These are phyloP conservation scores for Pardosa pseudoannulata DNA, from an alignment of 2,888 invertebrate species.

Conservation along the genomic window DNA sequence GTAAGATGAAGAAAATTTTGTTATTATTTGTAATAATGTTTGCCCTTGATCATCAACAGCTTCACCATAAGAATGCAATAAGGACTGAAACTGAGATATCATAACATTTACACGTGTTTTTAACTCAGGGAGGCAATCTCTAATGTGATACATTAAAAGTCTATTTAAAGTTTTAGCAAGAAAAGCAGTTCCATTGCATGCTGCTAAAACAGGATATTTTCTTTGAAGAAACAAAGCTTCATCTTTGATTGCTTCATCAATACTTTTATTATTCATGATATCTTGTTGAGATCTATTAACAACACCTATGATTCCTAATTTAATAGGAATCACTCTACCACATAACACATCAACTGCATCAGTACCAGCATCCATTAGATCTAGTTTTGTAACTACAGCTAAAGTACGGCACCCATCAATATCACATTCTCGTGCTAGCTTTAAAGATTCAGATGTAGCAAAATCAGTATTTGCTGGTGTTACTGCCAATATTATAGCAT, in stretches of 20 bases:
- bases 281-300: conserved; percentile 99
- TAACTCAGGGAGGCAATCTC: conserved; percentile 97
- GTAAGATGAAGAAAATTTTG: conserved; percentile 98
- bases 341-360: conserved; percentile 99
- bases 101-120: conserved; percentile 99
- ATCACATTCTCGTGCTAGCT: conserved; percentile 96
- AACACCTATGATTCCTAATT: conserved; percentile 98
- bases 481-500: conserved; percentile 97
- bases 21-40: conserved; percentile 97
- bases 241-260: conserved; percentile 91
- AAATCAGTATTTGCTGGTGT: conserved; percentile 99
- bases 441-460: conserved; percentile 98
- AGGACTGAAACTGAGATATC: conserved; percentile 97
- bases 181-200: conserved; percentile 96
- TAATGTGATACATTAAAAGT: conserved; percentile 98
- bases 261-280: conserved; percentile 90
- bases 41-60: conserved; percentile 98
- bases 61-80: conserved; percentile 97
- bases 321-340: conserved; percentile 98
- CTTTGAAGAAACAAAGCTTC: conserved; percentile 96
- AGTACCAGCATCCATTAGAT: conserved; percentile 99
- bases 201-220: conserved; percentile 97
- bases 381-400: conserved; percentile 98
- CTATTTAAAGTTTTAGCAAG: conserved; percentile 97
- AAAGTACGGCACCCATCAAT: conserved; percentile 96